Evolutionary conservation across 1,140 invertebrate genomes (phyloP), one percentile per base, ranked within the genome.

Genomic region (Ceratoteleas bidentatus): DNA sequence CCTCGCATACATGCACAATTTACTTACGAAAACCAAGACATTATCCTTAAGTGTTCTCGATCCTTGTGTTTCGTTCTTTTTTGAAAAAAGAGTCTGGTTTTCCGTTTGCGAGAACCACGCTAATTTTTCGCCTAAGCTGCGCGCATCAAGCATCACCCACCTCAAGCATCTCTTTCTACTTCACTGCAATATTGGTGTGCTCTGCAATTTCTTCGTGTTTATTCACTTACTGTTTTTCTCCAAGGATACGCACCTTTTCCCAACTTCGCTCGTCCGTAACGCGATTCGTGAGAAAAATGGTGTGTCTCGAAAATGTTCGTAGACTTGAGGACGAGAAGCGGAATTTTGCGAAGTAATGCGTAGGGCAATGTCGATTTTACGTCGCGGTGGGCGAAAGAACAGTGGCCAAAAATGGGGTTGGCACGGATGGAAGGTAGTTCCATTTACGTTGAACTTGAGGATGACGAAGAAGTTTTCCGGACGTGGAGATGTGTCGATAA

Each of bases 351-450:
- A 74, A 73, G 74, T 45, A 77, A 68, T 64, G 84, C 78, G 82
- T 90, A 90, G 90, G 90, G 88, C 90, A 90, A 90, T 91, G 90
- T 90, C 87, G 86, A 85, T 85, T 87, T 85, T 87, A 89, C 87
- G 88, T 90, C 88, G 89, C 88, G 90, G 90, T 91, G 86, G 89
- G 90, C 90, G 90, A 91, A 91, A 91, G 90, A 91, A 90, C 87
- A 88, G 90, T 87, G 90, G 88, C 90, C 85, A 85, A 87, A 89
- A 87, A 85, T 88, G 86, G 88, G 86, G 85, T 88, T 86, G 81
- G 14, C 76, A 72, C 32, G 43, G 68, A 85, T 85, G 77, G 83
- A 86, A 69, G 54, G 47, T 52, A 64, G 47, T 70, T 79, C 15
- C 60, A 58, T 74, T 80, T 7, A 79, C 15, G 64, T 52, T 52